These are phyloP conservation scores for Leptinotarsa rubiginosa DNA, from an alignment of 2,888 invertebrate species.

Conservation along the genomic window DNA sequence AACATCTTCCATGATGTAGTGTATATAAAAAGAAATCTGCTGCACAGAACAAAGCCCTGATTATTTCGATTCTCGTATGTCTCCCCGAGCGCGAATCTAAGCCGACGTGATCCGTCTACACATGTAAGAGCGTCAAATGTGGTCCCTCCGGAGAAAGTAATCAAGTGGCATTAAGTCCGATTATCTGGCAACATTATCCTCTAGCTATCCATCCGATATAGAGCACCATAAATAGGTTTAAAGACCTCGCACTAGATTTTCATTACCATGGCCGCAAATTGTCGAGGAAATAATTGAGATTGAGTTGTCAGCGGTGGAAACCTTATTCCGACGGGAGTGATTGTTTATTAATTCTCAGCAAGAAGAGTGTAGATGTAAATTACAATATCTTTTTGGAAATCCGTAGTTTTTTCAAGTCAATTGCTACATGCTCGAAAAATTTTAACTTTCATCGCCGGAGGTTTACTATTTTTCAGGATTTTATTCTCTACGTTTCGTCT, in stretches of 20 bases:
- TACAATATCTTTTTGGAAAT: no score
- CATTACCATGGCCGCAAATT: constrained; percentile 13
- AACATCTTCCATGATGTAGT: background rate
- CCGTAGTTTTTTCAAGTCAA: no score
- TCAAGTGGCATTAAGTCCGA: constrained; percentile 45
- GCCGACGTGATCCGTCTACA: constrained; percentile 28
- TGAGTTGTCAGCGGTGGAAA: background rate
- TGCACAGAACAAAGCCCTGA: background rate
- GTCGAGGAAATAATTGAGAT: background rate
- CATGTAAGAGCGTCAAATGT: constrained; percentile 38
- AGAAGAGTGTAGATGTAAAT: no score
- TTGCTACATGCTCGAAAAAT: no score
- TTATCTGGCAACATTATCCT: constrained; percentile 44
- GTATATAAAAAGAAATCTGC: background rate
- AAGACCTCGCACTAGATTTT: constrained; percentile 9
- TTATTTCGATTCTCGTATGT: constrained; percentile 13
- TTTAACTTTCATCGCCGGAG: no score
- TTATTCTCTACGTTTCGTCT: no score
- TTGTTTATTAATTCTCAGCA: background rate
- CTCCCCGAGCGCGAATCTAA: constrained; percentile 10
- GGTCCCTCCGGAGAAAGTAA: constrained; percentile 40
- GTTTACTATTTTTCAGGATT: no score
- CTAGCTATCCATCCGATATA: constrained; percentile 2
- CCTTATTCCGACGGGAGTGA: background rate
- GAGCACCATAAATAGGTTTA: constrained; percentile 15